Evolutionary conservation across 2,888 invertebrate species (phyloP).

Genomic region (Neoscelio sp.): DNA sequence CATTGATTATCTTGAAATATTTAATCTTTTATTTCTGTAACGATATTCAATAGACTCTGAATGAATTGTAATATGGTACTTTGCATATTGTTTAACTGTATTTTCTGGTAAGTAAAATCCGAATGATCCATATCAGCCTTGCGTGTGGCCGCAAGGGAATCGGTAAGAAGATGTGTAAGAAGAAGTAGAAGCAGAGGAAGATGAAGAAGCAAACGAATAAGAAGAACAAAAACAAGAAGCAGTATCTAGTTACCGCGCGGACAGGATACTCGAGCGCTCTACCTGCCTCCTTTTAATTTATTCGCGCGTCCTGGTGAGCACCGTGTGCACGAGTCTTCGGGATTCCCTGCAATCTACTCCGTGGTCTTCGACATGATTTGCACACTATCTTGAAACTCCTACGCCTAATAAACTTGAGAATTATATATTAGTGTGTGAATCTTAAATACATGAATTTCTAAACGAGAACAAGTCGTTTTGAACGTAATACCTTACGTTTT

Average conservation of each 20-base stretch:
- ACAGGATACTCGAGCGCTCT: slow-evolving; percentile 73
- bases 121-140: slow-evolving; percentile 61
- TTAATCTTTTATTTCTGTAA: background rate
- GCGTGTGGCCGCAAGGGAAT: slow-evolving; percentile 65
- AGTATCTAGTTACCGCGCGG: slow-evolving; percentile 76
- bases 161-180: slow-evolving; percentile 57
- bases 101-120: slow-evolving; percentile 65
- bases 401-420: slow-evolving; percentile 59
- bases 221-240: slow-evolving; percentile 61
- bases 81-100: slow-evolving; percentile 63
- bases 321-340: slow-evolving; percentile 57
- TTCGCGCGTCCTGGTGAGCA: slow-evolving; percentile 65
- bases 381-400: slow-evolving; percentile 55
- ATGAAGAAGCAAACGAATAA: slow-evolving; percentile 62
- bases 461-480: slow-evolving; percentile 52
- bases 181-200: slow-evolving; percentile 60
- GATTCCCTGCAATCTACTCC: slow-evolving; percentile 57
- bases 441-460: slow-evolving; percentile 52
- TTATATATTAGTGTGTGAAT: slow-evolving; percentile 58
- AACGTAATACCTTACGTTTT: slow-evolving; percentile 40
- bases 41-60: slow-evolving; percentile 22
- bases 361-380: slow-evolving; percentile 63
- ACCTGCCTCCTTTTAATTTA: slow-evolving; percentile 70
- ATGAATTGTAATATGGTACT: slow-evolving; percentile 60
- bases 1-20: no score